phyloP scores from a whole-genome alignment of 23 tunicate species.

The Halocynthia aurantium region DNA sequence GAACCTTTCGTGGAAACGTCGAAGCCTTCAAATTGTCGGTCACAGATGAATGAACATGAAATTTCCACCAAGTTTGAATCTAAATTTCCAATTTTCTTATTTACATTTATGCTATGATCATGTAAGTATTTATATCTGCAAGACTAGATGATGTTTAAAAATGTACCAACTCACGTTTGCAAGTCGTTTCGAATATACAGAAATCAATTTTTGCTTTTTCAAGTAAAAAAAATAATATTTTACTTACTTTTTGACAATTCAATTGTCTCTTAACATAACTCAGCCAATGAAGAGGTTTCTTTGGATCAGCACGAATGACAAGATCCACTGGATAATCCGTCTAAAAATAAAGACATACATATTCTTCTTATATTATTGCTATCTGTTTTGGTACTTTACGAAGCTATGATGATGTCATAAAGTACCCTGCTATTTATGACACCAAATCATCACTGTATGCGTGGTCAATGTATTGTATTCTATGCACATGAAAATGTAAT shows the following conservation, averaged over 20 bases:
- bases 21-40: background rate
- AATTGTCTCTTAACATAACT: conserved; percentile 8
- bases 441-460: background rate
- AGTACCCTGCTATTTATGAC: background rate
- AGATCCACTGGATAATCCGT: conserved; percentile 11
- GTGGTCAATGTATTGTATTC: too few species aligned
- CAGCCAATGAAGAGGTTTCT: conserved; percentile 10
- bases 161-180: too few species aligned
- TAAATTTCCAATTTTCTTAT: too few species aligned
- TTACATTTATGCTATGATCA: too few species aligned
- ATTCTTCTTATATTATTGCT: background rate
- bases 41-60: conserved; percentile 25
- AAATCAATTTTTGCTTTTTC: too few species aligned
- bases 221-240: too few species aligned
- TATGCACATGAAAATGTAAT: too few species aligned
- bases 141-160: too few species aligned
- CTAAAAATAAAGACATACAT: conserved; percentile 1
- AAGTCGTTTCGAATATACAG: too few species aligned
- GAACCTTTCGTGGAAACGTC: background rate
- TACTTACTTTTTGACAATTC: conserved; percentile 3
- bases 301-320: conserved; percentile 21
- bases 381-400: background rate
- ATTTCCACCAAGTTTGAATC: conserved; percentile 28
- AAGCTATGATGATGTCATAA: background rate
- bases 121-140: too few species aligned